These are phyloP conservation scores for Chorisops tibialis DNA, from an alignment of 2,888 invertebrate species.

Conservation along the genomic window DNA sequence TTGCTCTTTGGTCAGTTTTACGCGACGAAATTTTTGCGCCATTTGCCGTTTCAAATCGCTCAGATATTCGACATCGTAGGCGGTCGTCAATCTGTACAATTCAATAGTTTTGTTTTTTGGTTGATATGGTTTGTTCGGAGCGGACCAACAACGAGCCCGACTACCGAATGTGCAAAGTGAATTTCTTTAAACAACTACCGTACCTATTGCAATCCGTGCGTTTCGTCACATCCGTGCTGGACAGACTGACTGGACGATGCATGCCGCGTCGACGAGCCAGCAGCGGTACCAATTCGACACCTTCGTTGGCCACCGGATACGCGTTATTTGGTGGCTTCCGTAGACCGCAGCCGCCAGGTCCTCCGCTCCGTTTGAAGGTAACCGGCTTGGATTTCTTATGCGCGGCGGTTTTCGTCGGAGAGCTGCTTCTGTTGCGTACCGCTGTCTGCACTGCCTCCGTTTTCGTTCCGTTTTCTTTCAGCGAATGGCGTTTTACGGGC, in stretches of 20 bases:
- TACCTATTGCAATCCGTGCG: constrained; percentile 50
- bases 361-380: neutral
- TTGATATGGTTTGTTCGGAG: constrained; percentile 7
- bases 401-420: constrained; percentile 5
- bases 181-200: constrained; percentile 52
- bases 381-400: neutral
- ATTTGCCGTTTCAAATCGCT: constrained; percentile 57
- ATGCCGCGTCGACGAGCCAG: constrained; percentile 64
- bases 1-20: constrained; percentile 43
- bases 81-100: constrained; percentile 42
- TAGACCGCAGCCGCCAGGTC: neutral
- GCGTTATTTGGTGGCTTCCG: neutral
- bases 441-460: neutral
- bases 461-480: constrained; percentile 21
- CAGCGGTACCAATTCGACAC: constrained; percentile 73
- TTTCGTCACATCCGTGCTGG: constrained; percentile 57
- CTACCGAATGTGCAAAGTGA: constrained; percentile 50
- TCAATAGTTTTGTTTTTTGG: constrained; percentile 14
- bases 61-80: constrained; percentile 52
- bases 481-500: constrained; percentile 29
- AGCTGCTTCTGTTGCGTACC: neutral
- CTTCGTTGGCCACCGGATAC: constrained; percentile 58
- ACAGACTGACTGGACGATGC: constrained; percentile 56
- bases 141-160: constrained; percentile 19
- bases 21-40: constrained; percentile 52